Base-by-base conservation (phyloP, 1,140 invertebrate species). In the Drosophila nannoptera region DNA sequence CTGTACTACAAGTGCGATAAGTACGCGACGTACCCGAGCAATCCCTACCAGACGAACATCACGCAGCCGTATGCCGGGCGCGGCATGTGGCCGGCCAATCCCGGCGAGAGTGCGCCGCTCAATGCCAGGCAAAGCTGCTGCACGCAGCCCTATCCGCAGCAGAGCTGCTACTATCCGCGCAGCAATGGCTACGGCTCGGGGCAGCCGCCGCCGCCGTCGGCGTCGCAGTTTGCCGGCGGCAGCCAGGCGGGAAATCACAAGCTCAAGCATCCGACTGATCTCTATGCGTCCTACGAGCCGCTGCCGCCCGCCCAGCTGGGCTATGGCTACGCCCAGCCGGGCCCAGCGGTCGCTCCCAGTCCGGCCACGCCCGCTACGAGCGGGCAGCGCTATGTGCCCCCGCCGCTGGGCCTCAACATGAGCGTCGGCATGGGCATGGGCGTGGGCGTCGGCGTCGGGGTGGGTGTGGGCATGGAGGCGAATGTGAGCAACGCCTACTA, bases 1-100 rank as follows among this genome's bases (percentile, higher is more conserved):
- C 33, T 88, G 7, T 88, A 78, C 61, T 78, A 69, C 36, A 86
- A 84, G 40, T 88, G 87, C 38, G 81, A 88, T 14, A 88, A 88
- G 54, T 88, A 87, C 46, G 46, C 61, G 0, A 48, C 56, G 0
- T 69, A 65, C 42, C 45, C 48, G 45, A 74, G 50, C 29, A 86
- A 80, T 74, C 69, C 76, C 8, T 86, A 84, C 63, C 58, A 61
- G 45, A 3, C 67, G 7, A 62, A 49, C 54, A 69, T 77, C 5
- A 16, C 73, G 6, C 76, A 73, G 8, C 45, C 70, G 14, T 82
- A 75, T 12, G 60, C 48, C 0, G 56, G 52, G 3, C 67, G 82
- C 9, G 70, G 65, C 36, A 49, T 88, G 38, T 88, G 87, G 76
- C 36, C 64, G 8, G 16, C 61, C 0, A 68, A 55, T 42, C 43